phyloP scores from a whole-genome alignment of 2,888 invertebrate species.

The Agriopis marginaria region DNA sequence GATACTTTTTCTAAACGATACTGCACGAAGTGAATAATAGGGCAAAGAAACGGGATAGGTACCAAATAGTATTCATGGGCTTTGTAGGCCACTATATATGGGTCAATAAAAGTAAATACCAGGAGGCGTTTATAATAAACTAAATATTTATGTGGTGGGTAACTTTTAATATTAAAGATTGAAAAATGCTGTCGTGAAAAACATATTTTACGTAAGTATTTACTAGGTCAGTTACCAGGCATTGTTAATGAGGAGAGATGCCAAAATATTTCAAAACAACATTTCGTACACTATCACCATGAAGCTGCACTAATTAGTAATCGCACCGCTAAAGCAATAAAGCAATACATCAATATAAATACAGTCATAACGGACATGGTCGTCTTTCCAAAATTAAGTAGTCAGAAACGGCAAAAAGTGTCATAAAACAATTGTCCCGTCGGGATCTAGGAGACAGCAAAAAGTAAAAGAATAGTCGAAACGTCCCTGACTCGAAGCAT shows the following conservation, averaged over 20 bases:
- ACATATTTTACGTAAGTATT: neutral
- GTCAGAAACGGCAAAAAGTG: conserved; percentile 42
- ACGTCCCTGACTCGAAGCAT: conserved; percentile 55
- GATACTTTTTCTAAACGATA: neutral
- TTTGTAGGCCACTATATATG: neutral
- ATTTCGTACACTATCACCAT: conserved; percentile 24
- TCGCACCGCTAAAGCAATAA: conserved; percentile 39
- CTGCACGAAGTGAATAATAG: neutral
- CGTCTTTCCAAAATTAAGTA: conserved; percentile 40
- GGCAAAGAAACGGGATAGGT: neutral
- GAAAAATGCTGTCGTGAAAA: neutral
- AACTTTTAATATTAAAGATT: too few relatives aligned
- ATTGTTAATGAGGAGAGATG: neutral
- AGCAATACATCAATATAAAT: conserved; percentile 50
- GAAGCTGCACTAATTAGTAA: conserved; percentile 45
- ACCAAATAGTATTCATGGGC: neutral
- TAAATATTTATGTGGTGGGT: too few relatives aligned
- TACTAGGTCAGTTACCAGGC: neutral
- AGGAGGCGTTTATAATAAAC: neutral
- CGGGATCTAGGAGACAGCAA: conserved; percentile 48
- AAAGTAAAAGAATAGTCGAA: conserved; percentile 42
- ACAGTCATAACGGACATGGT: conserved; percentile 30
- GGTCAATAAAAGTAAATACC: neutral
- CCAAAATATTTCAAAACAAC: conserved; percentile 22
- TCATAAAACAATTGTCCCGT: conserved; percentile 51